Evolutionary conservation across 2,797 vertebrate species (phyloP).

Genomic region (Paramormyrops hopkinsi): DNA sequence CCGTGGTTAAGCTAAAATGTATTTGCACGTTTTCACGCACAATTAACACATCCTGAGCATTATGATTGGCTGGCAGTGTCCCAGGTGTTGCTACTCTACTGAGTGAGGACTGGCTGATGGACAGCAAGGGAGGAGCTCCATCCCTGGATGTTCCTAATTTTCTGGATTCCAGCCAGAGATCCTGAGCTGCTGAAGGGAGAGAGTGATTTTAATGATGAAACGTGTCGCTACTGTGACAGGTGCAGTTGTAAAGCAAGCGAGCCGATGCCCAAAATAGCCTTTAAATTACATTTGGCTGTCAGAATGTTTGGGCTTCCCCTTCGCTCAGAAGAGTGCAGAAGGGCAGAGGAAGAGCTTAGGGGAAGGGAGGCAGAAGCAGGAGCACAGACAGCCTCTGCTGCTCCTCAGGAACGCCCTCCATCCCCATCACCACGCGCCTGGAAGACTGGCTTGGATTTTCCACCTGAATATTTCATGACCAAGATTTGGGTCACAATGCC

Average conservation of each 20-base stretch:
- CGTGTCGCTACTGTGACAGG: not conserved
- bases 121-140: not conserved
- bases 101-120: not conserved
- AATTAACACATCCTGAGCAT: not conserved
- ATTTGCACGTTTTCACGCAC: not conserved
- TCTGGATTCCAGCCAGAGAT: not conserved
- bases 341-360: not conserved
- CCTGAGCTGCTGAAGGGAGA: not conserved
- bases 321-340: not conserved
- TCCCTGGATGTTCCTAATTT: no score
- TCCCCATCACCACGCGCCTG: not conserved
- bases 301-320: not conserved
- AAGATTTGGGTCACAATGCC: constrained; percentile 11
- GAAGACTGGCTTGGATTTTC: not conserved
- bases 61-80: not conserved
- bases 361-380: not conserved
- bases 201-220: not conserved
- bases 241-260: not conserved
- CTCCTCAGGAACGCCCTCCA: not conserved
- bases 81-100: not conserved
- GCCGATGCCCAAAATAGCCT: not conserved
- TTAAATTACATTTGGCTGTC: not conserved
- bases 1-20: not conserved
- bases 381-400: not conserved
- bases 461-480: constrained; percentile 14